These are phyloP conservation scores for Indicator indicator DNA, from an alignment of 2,113 vertebrate species.

Conservation along the genomic window DNA sequence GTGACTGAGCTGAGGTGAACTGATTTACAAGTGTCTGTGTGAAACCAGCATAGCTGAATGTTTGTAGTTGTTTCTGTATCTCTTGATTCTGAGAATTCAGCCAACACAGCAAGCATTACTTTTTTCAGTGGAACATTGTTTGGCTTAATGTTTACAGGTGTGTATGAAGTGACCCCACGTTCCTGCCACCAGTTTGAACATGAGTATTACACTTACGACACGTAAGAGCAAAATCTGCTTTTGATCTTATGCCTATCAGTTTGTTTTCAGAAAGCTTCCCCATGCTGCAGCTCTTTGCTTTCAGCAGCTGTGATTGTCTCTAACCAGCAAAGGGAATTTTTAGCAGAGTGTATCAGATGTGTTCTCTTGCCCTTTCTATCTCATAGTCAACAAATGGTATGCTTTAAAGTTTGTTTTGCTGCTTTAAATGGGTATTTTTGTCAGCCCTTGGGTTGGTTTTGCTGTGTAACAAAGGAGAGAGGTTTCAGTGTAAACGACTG, in stretches of 20 bases:
- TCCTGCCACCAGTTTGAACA: constrained; percentile 99
- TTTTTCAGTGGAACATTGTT: background rate
- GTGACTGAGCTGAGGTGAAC: background rate
- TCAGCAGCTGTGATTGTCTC: background rate
- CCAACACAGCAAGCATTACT: background rate
- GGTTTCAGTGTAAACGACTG: background rate
- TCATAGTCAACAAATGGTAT: background rate
- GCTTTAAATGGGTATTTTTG: background rate
- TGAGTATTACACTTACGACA: constrained; percentile 95
- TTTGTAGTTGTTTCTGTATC: background rate
- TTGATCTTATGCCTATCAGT: background rate
- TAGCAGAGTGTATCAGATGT: background rate
- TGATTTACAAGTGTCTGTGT: background rate
- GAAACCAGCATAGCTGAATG: background rate
- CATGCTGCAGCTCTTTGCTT: background rate
- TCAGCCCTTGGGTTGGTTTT: background rate
- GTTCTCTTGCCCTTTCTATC: background rate
- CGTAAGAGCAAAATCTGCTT: constrained; percentile 80
- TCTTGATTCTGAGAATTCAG: background rate
- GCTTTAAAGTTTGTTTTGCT: background rate
- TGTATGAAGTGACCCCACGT: constrained; percentile 97
- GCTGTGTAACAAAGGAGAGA: background rate
- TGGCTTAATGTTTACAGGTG: constrained; percentile 77
- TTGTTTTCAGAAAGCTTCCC: background rate
- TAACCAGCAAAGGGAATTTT: background rate